Evolutionary conservation across 2,113 vertebrate genomes (phyloP), one percentile per base, ranked within the genome.

Genomic region (Suncus etruscus): DNA sequence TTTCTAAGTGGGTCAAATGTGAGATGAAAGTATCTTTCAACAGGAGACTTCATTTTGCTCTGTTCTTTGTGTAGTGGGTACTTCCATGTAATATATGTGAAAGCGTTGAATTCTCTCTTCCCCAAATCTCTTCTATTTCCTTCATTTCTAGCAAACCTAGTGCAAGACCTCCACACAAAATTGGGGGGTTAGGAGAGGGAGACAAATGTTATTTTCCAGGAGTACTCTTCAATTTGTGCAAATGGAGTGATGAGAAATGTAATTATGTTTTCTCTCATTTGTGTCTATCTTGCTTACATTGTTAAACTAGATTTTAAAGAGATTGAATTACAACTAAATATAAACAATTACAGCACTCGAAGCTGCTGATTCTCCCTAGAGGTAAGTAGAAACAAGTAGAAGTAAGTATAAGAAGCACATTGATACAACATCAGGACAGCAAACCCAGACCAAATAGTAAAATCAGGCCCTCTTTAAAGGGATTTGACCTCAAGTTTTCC

Each of bases 231-330:
- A 5, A 58, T 83, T 69, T 18, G 31, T 72, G 50, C 14, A n/a
- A 80, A 18, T 61, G 47, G 3, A 66, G 39, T 83, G 72, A 51
- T 61, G n/a, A 93, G 61, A 76, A 73, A 72, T 3, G 11, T 45
- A 75, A 68, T 16, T 51, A 29, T 11, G 50, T 92, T 87, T 29
- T 83, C n/a, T 29, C 65, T 83, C 39, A 54, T 8, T 69, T 77
- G 54, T 12, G 9, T 80, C 10, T 48, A 69, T 84, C 93, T 87
- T 87, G 39, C 79, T 94, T 76, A 50, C 11, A 18, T 32, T 68
- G 22, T 72, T 72, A 84, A 72, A 39, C 8, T 89, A 22, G 15
- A 58, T 80, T 70, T 84, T 83, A 29, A 84, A 73, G 81, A 72
- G 51, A 47, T 4, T 50, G 15, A 76, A 72, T 89, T 66, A 29